Percentiles rank a stretch among this genome's conserved stretches.
These are phyloP conservation scores for Paedocypris micromegethes DNA, from an alignment of 2,797 vertebrate species.

Conservation along the genomic window DNA sequence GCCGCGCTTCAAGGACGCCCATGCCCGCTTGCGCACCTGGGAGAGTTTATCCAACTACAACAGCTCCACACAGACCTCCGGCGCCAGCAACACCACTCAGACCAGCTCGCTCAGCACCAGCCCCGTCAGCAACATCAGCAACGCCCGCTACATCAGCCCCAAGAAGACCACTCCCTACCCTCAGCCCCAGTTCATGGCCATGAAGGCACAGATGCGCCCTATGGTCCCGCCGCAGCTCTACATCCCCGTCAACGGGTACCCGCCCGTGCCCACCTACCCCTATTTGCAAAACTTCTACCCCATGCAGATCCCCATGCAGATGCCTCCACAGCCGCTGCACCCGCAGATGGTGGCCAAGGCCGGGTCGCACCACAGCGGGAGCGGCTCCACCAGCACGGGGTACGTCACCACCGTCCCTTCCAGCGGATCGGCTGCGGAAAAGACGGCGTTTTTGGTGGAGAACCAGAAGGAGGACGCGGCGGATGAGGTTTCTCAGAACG, in stretches of 20 bases:
- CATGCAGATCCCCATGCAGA: slow-evolving; percentile 89
- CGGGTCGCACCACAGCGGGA: slow-evolving; percentile 90
- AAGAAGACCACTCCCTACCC: slow-evolving; percentile 86
- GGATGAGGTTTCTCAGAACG: slow-evolving; percentile 70
- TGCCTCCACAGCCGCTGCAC: slow-evolving; percentile 85
- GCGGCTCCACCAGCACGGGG: slow-evolving; percentile 93
- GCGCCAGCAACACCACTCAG: slow-evolving; percentile 90
- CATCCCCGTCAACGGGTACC: slow-evolving; percentile 95
- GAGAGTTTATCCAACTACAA: slow-evolving; percentile 87
- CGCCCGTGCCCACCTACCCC: slow-evolving; percentile 87
- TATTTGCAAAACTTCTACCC: slow-evolving; percentile 96
- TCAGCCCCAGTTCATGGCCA: slow-evolving; percentile 85
- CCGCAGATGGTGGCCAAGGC: slow-evolving; percentile 80
- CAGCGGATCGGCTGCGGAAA: slow-evolving; percentile 78
- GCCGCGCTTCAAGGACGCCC: slow-evolving; percentile 93
- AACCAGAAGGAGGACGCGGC: slow-evolving; percentile 60
- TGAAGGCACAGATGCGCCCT: slow-evolving; percentile 87
- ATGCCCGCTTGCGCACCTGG: slow-evolving; percentile 86
- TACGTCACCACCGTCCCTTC: slow-evolving; percentile 90
- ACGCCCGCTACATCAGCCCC: slow-evolving; percentile 81
- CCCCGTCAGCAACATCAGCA: slow-evolving; percentile 86
- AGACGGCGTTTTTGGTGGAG: slow-evolving; percentile 75
- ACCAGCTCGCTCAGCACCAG: slow-evolving; percentile 96
- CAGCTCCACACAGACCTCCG: slow-evolving; percentile 89
- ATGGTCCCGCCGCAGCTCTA: slow-evolving; percentile 90